These are phyloP conservation scores for Poeciliopsis prolifica DNA, from an alignment of 2,113 vertebrate genomes.

Conservation along the genomic window DNA sequence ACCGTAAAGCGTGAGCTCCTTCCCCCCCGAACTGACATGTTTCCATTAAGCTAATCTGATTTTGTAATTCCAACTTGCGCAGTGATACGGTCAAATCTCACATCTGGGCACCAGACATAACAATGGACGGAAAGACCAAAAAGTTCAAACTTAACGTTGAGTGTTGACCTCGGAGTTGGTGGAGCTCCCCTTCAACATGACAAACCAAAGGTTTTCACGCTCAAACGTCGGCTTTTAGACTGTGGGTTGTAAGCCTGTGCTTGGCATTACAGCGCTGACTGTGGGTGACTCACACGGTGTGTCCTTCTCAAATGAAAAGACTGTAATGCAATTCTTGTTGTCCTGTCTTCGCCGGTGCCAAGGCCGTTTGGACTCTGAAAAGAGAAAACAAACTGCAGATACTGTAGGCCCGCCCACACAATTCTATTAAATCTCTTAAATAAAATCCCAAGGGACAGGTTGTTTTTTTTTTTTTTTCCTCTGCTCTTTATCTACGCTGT, in stretches of 20 bases:
- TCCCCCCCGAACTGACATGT: too few relatives aligned
- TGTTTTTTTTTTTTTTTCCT: not conserved
- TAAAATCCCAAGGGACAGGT: not conserved
- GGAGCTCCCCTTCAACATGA: not conserved
- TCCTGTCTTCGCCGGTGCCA: slow-evolving; percentile 1
- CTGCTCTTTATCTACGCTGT: not conserved
- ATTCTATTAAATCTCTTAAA: slow-evolving; percentile 7
- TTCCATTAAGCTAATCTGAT: too few relatives aligned
- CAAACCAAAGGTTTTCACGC: slow-evolving; percentile 13
- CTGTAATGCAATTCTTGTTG: not conserved
- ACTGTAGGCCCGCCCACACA: slow-evolving; percentile 4
- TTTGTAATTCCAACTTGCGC: too few relatives aligned
- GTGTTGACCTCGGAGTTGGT: not conserved
- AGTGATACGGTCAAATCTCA: too few relatives aligned
- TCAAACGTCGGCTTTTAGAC: slow-evolving; percentile 34
- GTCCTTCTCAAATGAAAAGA: slow-evolving; percentile 23
- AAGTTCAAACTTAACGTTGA: too few relatives aligned
- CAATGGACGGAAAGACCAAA: too few relatives aligned
- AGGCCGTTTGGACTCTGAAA: not conserved
- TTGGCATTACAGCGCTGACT: slow-evolving; percentile 15
- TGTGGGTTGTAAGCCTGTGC: slow-evolving; percentile 37
- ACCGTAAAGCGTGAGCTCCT: too few relatives aligned
- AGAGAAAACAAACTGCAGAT: not conserved
- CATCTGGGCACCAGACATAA: too few relatives aligned
- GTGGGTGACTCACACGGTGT: slow-evolving; percentile 34